Evolutionary conservation across 2,113 vertebrate genomes (phyloP), one percentile per base, ranked within the genome.

Genomic region (Apteryx mantelli): DNA sequence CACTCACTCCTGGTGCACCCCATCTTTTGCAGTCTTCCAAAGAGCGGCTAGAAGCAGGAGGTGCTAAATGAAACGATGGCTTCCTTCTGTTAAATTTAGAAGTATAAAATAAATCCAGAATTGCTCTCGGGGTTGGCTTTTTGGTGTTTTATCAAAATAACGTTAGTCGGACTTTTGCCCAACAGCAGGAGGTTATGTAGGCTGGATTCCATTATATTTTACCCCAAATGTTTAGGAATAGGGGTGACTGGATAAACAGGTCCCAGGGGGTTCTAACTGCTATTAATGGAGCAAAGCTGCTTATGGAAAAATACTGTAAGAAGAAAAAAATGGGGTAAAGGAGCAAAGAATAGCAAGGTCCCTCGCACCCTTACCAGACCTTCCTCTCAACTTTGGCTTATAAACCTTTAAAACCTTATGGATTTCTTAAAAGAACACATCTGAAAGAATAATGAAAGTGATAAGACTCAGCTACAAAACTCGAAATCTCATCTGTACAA

Each of bases 381-480:
- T 93, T 88, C 77, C 88, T 91, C 96, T 88, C 86, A 71, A 53
- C 88, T 86, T 56, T 80, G 91, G 84, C 79, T 88, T 96, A 91
- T 91, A 91, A 77, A 96, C 93, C 85, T 96, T 69, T 88, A 87
- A 82, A 94, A 94, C 64, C 74, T 88, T 34, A 93, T 56, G 68
- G 28, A 71, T 89, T 68, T 89, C 84, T 90, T 88, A 64, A 95
- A 95, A 95, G 79, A 88, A 78, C 26, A 60, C 52, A 70, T 86
- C 82, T 91, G 82, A 90, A 91, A 81, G 60, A 89, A 90, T 84
- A 88, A 88, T 19, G 30, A 6, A 24, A 64, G 25, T 44, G 38
- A 15, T 91, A 81, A 92, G 76, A 40, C 28, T 21, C 26, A 56
- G 53, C 32, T 76, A 88, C 53, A 86, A 68, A 86, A 91, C 46